Base-by-base conservation (phyloP, 2,888 invertebrate species). In the Deilephila porcellus region DNA sequence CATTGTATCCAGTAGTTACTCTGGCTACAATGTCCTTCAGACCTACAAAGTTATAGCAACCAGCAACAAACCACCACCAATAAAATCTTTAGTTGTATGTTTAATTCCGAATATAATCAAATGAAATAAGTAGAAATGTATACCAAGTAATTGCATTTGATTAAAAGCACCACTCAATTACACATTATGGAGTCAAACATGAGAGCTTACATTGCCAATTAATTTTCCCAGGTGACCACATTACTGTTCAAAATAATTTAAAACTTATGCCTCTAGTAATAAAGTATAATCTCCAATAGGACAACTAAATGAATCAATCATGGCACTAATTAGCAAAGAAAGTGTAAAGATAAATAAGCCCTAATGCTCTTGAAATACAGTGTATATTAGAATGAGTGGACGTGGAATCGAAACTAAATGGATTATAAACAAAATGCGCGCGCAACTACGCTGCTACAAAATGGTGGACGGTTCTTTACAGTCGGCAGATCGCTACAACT, bases 401-500 rank as follows among this genome's bases (percentile, higher is more conserved):
- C 0, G 17, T 70, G 74, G 76, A 78, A 89, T 90, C 89, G 91
- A 88, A 88, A 76, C 77, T 87, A 90, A 91, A 82, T 85, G 86
- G 88, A 91, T 92, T 89, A 90, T 85, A 92, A 91, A 93, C 90
- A 92, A 67, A 78, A 1, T 93, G 93, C 93, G 93, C 93, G 93
- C 93, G 93, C 93, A 92, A 74, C 79, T 87, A 74, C 84, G 85
- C 86, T 81, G 85, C 86, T 83, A 76, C 75, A 70, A 75, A 82
- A 86, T 85, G 86, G 83, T 76, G 83, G 77, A 78, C 79, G 85
- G 90, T 83, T 25, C 20, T 72, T 72, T 64, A 56, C 0, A 14
- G 37, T 45, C 3, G 64, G 20, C 37, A 37, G 64, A 64, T 45
- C 37, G 20, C 64, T n/a, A 1, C 20, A 14, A 4, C 19, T 60